These are phyloP conservation scores for Agrenia bidenticulata DNA, from an alignment of 2,888 invertebrate genomes.

Conservation along the genomic window DNA sequence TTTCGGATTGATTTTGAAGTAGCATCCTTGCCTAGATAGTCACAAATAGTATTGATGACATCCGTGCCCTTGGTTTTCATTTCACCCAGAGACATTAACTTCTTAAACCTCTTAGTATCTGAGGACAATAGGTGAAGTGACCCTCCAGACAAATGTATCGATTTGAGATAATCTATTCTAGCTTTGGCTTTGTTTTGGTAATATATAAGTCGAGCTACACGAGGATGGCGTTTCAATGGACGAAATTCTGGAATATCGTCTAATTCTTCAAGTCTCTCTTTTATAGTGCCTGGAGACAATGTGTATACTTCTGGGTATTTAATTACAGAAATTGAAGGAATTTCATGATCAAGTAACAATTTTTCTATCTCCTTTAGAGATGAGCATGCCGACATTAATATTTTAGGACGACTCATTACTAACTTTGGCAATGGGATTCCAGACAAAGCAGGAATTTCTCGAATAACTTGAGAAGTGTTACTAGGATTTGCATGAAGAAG, in stretches of 20 bases:
- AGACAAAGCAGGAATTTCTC: constrained; percentile 61
- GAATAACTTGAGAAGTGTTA: constrained; percentile 62
- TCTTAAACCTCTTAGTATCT: constrained; percentile 57
- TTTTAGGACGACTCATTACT: constrained; percentile 64
- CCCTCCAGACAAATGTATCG: constrained; percentile 59
- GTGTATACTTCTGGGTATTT: constrained; percentile 63
- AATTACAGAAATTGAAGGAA: constrained; percentile 61
- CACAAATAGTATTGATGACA: constrained; percentile 57
- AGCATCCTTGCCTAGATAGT: constrained; percentile 54
- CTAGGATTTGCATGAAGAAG: constrained; percentile 64
- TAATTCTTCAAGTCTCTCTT: constrained; percentile 63
- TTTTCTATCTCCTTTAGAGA: constrained; percentile 62
- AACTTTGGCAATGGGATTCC: constrained; percentile 63
- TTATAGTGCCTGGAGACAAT: constrained; percentile 63
- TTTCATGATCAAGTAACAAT: constrained; percentile 63
- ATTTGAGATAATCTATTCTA: constrained; percentile 61
- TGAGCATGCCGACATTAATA: constrained; percentile 64
- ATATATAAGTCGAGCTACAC: constrained; percentile 61
- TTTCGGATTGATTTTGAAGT: constrained; percentile 55
- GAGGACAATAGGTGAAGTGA: constrained; percentile 60
- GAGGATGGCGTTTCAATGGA: constrained; percentile 64
- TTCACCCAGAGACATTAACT: constrained; percentile 57
- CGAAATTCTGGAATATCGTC: constrained; percentile 64
- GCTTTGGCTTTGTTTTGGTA: constrained; percentile 59
- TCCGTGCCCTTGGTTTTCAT: constrained; percentile 61